Conservation (phyloP, 1,140 invertebrate species). For the Drosophila watanabei region DNA sequence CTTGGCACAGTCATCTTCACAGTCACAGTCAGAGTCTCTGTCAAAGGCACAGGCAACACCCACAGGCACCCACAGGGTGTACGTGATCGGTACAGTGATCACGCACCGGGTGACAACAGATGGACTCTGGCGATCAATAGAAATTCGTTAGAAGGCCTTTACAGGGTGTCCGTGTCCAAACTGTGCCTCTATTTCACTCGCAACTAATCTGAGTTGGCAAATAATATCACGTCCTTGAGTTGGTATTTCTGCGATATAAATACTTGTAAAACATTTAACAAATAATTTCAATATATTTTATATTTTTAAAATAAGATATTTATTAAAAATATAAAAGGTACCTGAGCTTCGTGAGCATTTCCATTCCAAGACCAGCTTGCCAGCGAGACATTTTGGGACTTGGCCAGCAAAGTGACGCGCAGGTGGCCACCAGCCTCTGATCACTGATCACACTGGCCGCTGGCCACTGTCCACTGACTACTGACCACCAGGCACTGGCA, state of each 20-base stretch:
- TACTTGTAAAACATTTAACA: not conserved
- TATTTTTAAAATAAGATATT: not conserved
- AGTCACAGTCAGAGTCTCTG: not conserved
- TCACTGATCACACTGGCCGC: not conserved
- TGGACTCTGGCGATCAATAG: slow-evolving; percentile 24
- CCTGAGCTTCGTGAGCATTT: not conserved
- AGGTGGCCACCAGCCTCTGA: slow-evolving; percentile 23
- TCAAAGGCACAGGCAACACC: slow-evolving; percentile 28
- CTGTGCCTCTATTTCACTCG: not conserved
- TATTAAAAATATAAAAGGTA: not conserved
- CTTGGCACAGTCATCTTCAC: slow-evolving; percentile 7
- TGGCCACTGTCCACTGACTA: slow-evolving; percentile 20
- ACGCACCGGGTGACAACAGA: slow-evolving; percentile 35
- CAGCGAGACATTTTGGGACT: slow-evolving; percentile 42
- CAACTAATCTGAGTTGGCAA: not conserved
- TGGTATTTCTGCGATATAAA: no score
- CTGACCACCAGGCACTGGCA: slow-evolving; percentile 7
- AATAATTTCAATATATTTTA: not conserved
- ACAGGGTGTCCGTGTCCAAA: not conserved
- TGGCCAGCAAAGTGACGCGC: slow-evolving; percentile 51
- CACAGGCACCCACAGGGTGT: slow-evolving; percentile 6
- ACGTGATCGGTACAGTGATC: slow-evolving; percentile 46
- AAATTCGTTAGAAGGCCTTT: not conserved
- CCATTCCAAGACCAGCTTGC: not conserved
- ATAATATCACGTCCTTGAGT: not conserved